These are phyloP conservation scores for Carassius auratus DNA, from an alignment of 2,113 vertebrate species.

Conservation along the genomic window DNA sequence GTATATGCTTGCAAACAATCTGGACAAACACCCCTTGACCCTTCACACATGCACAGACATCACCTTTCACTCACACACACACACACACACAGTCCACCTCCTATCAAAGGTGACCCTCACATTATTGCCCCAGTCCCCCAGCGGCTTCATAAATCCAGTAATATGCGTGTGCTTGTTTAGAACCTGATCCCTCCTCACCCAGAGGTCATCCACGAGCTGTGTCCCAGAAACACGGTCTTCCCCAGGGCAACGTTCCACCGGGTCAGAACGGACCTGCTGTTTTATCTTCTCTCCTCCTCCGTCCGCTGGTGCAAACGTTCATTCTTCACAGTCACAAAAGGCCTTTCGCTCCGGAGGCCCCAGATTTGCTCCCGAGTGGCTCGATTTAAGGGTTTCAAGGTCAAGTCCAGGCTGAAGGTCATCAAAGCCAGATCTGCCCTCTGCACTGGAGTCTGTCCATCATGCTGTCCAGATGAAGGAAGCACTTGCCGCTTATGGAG, in stretches of 20 bases:
- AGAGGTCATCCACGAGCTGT: conserved; percentile 35
- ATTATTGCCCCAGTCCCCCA: conserved; percentile 40
- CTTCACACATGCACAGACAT: conserved; percentile 22
- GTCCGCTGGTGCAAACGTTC: conserved; percentile 46
- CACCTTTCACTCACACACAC: neutral
- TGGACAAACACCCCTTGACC: conserved; percentile 9
- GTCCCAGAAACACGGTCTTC: conserved; percentile 51
- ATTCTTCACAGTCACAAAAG: conserved; percentile 62
- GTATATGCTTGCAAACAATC: conserved; percentile 31
- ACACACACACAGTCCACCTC: conserved; percentile 41
- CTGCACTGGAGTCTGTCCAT: conserved; percentile 65
- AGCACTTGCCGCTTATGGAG: conserved; percentile 63
- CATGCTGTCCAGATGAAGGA: conserved; percentile 63
- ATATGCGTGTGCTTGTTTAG: conserved; percentile 63
- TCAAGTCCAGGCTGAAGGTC: conserved; percentile 66
- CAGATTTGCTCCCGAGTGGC: conserved; percentile 39
- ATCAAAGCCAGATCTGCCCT: conserved; percentile 63
- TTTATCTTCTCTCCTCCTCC: conserved; percentile 52
- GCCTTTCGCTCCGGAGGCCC: conserved; percentile 40
- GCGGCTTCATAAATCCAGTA: conserved; percentile 59
- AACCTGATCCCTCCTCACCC: conserved; percentile 60
- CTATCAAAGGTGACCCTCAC: conserved; percentile 62
- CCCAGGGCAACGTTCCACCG: conserved; percentile 48
- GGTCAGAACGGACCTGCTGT: conserved; percentile 65
- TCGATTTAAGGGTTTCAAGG: conserved; percentile 56